Evolutionary conservation across 2,113 vertebrate genomes (phyloP).

Genomic region (Plecotus auritus): DNA sequence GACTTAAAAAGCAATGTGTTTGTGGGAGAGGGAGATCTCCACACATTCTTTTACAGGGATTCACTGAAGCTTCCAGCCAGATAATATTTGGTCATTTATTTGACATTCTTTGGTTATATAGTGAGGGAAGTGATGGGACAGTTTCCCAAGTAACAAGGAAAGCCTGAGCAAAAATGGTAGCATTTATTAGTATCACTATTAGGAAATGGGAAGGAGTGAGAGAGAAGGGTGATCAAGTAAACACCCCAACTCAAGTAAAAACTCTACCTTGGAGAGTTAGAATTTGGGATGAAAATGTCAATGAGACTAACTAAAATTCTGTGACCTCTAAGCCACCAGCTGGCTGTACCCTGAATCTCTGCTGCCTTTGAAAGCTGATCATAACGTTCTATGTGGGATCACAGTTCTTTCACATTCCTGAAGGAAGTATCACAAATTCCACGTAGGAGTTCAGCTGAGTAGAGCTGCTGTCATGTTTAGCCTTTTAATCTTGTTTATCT

Average conservation of each 20-base stretch:
- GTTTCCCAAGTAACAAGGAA: not conserved
- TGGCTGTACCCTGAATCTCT: not conserved
- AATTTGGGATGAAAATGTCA: not conserved
- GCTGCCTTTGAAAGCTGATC: not conserved
- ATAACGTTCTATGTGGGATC: not conserved
- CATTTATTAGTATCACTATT: not conserved
- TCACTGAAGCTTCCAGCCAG: not conserved
- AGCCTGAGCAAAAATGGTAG: not conserved
- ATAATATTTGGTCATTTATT: not conserved
- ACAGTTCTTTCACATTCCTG: not conserved
- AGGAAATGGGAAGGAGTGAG: not conserved
- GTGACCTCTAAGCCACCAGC: not conserved
- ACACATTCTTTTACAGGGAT: not conserved
- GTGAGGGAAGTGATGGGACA: not conserved
- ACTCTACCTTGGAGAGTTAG: not conserved
- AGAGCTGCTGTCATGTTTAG: not conserved
- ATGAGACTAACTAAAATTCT: not conserved
- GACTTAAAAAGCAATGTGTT: not conserved
- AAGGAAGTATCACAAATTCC: not conserved
- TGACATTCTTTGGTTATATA: not conserved
- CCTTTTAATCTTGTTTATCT: not conserved
- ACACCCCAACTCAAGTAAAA: not conserved
- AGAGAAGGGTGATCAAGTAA: not conserved
- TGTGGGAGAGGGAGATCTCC: not conserved
- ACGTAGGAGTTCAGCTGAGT: not conserved